Conservation (phyloP, 1,140 invertebrate species). For the Acromyrmex echinatior region DNA sequence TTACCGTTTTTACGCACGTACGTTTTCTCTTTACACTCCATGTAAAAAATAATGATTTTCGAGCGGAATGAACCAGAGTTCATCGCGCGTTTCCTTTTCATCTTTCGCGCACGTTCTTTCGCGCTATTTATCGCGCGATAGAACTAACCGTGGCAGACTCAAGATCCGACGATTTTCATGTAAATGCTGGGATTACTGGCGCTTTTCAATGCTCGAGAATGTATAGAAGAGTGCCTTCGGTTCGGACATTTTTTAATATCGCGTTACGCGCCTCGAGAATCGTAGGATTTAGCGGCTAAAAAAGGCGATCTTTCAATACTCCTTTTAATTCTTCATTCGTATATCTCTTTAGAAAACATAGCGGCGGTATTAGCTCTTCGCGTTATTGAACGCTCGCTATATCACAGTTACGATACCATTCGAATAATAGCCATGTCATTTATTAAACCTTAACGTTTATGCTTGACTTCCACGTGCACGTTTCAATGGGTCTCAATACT, state of each 20-base stretch:
- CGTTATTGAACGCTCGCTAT: constrained; percentile 7
- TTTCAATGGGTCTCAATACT: background rate
- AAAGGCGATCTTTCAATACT: constrained; percentile 37
- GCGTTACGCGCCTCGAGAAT: constrained; percentile 33
- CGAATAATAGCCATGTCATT: constrained; percentile 39
- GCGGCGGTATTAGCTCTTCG: constrained; percentile 4
- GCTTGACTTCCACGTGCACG: background rate
- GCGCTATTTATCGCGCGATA: constrained; percentile 37
- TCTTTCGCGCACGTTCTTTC: constrained; percentile 4
- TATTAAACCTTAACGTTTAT: constrained; percentile 23
- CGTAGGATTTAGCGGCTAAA: constrained; percentile 36
- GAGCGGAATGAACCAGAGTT: constrained; percentile 27
- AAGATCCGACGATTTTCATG: constrained; percentile 51
- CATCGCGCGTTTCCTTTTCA: background rate
- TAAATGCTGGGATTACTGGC: constrained; percentile 45
- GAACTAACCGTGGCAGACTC: constrained; percentile 1
- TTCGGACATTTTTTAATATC: constrained; percentile 58
- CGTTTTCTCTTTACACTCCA: background rate
- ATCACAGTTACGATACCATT: background rate
- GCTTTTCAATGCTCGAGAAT: constrained; percentile 32
- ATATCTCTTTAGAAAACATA: constrained; percentile 5
- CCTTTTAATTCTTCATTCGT: constrained; percentile 38
- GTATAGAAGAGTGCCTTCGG: constrained; percentile 21
- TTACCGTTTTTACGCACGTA: background rate
- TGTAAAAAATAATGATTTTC: constrained; percentile 31